Base-by-base conservation (phyloP, 2,888 invertebrate genomes). In the Parnassius apollo region DNA sequence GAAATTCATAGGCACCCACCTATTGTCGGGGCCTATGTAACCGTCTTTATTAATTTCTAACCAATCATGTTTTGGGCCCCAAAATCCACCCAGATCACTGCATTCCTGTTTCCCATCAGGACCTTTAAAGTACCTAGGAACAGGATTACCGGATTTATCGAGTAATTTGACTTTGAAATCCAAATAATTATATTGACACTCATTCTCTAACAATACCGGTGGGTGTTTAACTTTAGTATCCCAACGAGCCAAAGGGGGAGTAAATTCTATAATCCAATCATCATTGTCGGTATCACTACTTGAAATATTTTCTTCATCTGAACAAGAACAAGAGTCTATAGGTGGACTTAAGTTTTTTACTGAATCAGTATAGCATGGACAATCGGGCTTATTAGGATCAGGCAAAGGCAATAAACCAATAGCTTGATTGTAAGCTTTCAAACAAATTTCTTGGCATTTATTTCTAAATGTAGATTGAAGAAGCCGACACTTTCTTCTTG, bases 361-460 rank as follows among this genome's bases (percentile, higher is more conserved):
- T 3, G 75, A 68, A 42, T 76, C 68, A 2, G 81, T 81, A 4
- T 78, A 62, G 68, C 91, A 91, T 9, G 91, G 91, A 64, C 91
- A 91, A 22, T 83, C 80, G 1, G 90, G 90, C 60, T 78, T 72
- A 61, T 91, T 91, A 1, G 84, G 80, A 62, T 88, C 83, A 3
- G 88, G 85, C 49, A 87, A 70, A 22, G 91, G 89, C 42, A 85
- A 74, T 45, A 91, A 35, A 3, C 91, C 91, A 57, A 91, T 86
- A 0, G 91, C 86, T 78, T 91, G 91, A 70, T 91, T 88, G 66
- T 91, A 91, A 9, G 91, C 90, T 71, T 91, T 91, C 13, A 90
- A 70, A 73, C 91, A 91, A 67, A 91, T 91, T 69, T 91, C 91
- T 72, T 90, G 90, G 69, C 91, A 91, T 67, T 78, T 86, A 57